Percentiles rank a stretch among this genome's conserved stretches.
phyloP scores from a whole-genome alignment of 2,888 invertebrate genomes.

The Parapristionchus giblindavisi region DNA sequence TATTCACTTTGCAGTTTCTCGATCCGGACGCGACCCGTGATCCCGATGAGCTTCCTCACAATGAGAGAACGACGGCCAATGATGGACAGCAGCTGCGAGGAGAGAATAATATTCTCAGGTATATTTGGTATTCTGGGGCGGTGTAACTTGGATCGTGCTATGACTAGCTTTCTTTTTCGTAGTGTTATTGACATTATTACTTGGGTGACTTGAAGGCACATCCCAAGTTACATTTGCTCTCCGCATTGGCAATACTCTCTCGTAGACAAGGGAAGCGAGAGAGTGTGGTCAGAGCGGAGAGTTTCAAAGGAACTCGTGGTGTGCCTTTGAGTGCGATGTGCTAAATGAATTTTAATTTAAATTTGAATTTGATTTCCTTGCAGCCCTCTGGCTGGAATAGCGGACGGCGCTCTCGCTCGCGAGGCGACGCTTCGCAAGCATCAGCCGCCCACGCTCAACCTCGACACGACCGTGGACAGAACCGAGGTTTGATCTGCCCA shows the following conservation, averaged over 20 bases:
- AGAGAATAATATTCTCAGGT: too few species aligned
- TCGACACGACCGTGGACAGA: slow-evolving; percentile 36
- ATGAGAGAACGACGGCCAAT: not conserved
- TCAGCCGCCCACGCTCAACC: slow-evolving; percentile 35
- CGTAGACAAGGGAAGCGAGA: not conserved
- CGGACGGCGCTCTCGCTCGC: slow-evolving; percentile 38
- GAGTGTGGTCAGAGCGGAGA: not conserved
- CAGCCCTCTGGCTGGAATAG: slow-evolving; percentile 5
- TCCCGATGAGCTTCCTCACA: slow-evolving; percentile 53
- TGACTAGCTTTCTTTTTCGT: too few species aligned
- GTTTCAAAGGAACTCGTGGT: not conserved
- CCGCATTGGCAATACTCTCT: not conserved
- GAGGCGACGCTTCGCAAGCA: slow-evolving; percentile 27
- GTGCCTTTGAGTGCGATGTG: not conserved
- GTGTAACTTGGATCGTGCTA: too few species aligned
- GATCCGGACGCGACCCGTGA: slow-evolving; percentile 39
- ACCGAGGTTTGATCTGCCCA: too few species aligned
- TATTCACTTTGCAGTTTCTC: not conserved
- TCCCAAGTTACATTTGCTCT: not conserved
- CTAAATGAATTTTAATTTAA: not conserved
- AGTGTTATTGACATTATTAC: not conserved
- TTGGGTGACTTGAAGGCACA: too few species aligned
- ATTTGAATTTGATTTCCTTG: not conserved
- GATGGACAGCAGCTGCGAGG: too few species aligned
- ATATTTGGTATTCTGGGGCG: too few species aligned